Conservation (phyloP, 2,113 vertebrate genomes). For the Rutilus rutilus region DNA sequence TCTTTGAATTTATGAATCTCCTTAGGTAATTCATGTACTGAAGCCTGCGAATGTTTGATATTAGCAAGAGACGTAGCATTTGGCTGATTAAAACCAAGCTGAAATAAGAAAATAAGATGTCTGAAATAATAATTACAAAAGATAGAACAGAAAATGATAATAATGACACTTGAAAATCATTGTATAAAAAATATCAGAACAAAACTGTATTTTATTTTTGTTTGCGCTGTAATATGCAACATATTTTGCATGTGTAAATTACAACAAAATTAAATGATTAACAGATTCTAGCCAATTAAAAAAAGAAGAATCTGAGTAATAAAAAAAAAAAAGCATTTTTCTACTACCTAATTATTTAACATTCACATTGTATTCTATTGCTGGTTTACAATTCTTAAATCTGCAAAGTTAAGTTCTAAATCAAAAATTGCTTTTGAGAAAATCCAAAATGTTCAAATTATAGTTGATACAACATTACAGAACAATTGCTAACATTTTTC, state of each 20-base stretch:
- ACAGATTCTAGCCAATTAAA: slow-evolving; percentile 89
- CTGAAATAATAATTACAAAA: background rate
- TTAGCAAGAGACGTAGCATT: slow-evolving; percentile 9
- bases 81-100: slow-evolving; percentile 12
- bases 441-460: slow-evolving; percentile 83
- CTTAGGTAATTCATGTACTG: background rate
- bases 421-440: slow-evolving; percentile 73
- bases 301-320: slow-evolving; percentile 81
- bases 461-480: slow-evolving; percentile 96
- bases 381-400: slow-evolving; percentile 88
- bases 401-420: slow-evolving; percentile 82
- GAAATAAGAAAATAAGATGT: background rate
- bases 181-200: slow-evolving; percentile 87
- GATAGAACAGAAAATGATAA: slow-evolving; percentile 27
- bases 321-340: slow-evolving; percentile 72
- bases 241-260: slow-evolving; percentile 80
- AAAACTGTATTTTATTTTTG: slow-evolving; percentile 86
- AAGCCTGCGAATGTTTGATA: background rate
- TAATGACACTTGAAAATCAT: slow-evolving; percentile 66
- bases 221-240: slow-evolving; percentile 82
- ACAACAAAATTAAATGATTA: slow-evolving; percentile 84
- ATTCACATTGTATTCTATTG: slow-evolving; percentile 87
- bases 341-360: slow-evolving; percentile 86
- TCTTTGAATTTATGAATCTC: background rate
- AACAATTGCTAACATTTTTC: slow-evolving; percentile 86